phyloP scores from a whole-genome alignment of 2,888 invertebrate species.

The Caenorhabditis sp. region DNA sequence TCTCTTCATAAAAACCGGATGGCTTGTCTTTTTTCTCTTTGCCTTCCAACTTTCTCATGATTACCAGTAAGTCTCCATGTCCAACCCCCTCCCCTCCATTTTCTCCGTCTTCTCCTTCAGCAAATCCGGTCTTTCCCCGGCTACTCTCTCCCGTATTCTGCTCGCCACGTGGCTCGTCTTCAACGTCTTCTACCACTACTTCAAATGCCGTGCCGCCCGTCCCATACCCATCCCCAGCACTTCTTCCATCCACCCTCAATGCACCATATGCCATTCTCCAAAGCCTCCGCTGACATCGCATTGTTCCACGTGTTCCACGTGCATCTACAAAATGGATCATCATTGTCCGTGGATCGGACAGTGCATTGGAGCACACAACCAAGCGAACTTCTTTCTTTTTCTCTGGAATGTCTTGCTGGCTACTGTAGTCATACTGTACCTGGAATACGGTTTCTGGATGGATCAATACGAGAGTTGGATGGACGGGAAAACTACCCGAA shows the following conservation, averaged over 20 bases:
- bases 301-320: constrained; percentile 40
- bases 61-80: constrained; percentile 10
- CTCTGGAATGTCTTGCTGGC: constrained; percentile 27
- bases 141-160: constrained; percentile 6
- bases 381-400: constrained; percentile 44
- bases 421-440: constrained; percentile 28
- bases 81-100: neutral
- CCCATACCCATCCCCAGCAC: constrained; percentile 13
- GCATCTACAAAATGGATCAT: constrained; percentile 52
- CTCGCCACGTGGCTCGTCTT: constrained; percentile 23
- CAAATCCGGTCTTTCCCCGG: too few relatives aligned
- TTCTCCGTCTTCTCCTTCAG: constrained; percentile 18
- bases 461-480: constrained; percentile 12
- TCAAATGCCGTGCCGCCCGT: constrained; percentile 15
- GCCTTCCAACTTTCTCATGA: constrained; percentile 26
- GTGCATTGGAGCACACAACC: constrained; percentile 53
- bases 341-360: constrained; percentile 55
- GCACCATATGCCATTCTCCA: constrained; percentile 7
- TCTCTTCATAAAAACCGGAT: constrained; percentile 15
- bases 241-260: neutral
- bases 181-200: constrained; percentile 37
- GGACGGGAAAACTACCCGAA: neutral
- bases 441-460: constrained; percentile 39
- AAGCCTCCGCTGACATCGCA: constrained; percentile 53
- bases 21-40: constrained; percentile 32